Evolutionary conservation across 2,888 invertebrate genomes (phyloP), one percentile per base, ranked within the genome.

Genomic region (Rambutsinella grinnellia): DNA sequence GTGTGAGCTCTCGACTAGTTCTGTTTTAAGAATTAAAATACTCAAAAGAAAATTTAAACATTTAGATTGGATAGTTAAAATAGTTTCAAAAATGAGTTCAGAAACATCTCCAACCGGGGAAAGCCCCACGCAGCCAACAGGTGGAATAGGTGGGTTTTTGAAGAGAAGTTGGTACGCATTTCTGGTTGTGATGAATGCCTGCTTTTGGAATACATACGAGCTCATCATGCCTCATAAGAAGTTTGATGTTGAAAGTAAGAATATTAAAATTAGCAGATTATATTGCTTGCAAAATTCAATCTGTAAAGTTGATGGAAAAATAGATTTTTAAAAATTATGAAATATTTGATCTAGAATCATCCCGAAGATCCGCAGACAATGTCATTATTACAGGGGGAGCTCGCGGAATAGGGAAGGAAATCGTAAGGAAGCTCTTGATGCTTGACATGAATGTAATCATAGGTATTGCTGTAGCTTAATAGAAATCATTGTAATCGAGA

Each of bases 381-480:
- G 95, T 93, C 74, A 90, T 96, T 65, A 90, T 96, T 77, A 96
- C 96, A 8, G 96, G 96, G 53, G 96, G 95, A 2, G 92, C 93
- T 69, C 89, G 94, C 82, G 96, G 96, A 46, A 94, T 96, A 84
- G 96, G 95, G 13, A 87, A 90, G 26, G 91, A 92, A 87, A 91
- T 94, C 21, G 91, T 94, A 28, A 91, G 91, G 86, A 92, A 92
- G 87, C 88, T 95, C 65, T 87, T 95, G 58, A 89, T 92, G 85
- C 92, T 93, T 84, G 92, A 93, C 84, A 91, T 93, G 90, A 90
- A 90, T 83, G 93, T 95, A 56, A 87, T 93, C 78, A 89, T 93
- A 84, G 93, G 93, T 92, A 88, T 87, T n/a, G n/a, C n/a, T n/a
- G n/a, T n/a, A n/a, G n/a, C n/a, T n/a, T n/a, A n/a, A n/a, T n/a